Base-by-base conservation (phyloP, 2,797 vertebrate species). In the Bryconaethiops microstoma region DNA sequence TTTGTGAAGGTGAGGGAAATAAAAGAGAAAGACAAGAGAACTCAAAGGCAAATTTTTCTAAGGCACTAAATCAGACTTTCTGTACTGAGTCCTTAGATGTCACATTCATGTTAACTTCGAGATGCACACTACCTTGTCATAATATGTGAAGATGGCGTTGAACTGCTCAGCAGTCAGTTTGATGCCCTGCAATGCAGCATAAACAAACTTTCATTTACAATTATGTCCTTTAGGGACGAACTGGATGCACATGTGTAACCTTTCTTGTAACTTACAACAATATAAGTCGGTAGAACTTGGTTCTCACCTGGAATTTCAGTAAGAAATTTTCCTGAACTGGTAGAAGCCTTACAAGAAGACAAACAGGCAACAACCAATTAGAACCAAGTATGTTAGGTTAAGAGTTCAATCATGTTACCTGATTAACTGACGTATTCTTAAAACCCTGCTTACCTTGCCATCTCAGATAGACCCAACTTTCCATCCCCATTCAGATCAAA, bases 401-500 rank as follows among this genome's bases (percentile, higher is more conserved):
- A 57, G 9, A 17, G 29, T 63, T 65, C 73, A 13, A 64, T 14
- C 4, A 35, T 45, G 19, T 9, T 16, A 50, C 23, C 17, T 71
- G 17, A 73, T 68, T 64, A 71, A 40, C 21, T 42, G 19, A 35
- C 21, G 19, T 2, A 35, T 60, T 23, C 29, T 17, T 17, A 67
- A 57, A 63, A 50, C 35, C 55, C 16, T 25, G 64, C 94, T 92
- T 89, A 98, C 98, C 97, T 96, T 45, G 98, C 97, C 97, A 99
- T 99, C 92, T 99, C 98, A 0, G 97, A 98, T 74, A 99, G 95
- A 29, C 97, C 96, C 83, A 99, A 91, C 79, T 99, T 99, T 29
- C 97, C 98, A 0, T 99, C 98, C 0, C 97, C 97, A 0, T 99
- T 99, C 76, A 96, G 92, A 90, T 99, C 98, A 50, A 99, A 99